Conservation (phyloP, 2,888 invertebrate species). For the Geotrupes spiniger region DNA sequence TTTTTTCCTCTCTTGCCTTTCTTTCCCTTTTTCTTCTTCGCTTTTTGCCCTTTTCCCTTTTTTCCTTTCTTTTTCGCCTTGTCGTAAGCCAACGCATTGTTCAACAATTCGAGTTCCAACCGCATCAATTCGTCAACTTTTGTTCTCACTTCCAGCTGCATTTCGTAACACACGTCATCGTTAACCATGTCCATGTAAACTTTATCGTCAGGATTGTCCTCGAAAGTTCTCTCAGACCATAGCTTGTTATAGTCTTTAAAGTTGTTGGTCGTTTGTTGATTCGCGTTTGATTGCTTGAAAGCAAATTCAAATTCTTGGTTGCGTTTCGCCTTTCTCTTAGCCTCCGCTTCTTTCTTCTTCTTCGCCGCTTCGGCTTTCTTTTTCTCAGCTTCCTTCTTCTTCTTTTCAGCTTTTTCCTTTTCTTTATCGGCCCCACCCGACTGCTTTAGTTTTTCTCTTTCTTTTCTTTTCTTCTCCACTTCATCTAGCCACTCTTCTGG, state of each 20-base stretch:
- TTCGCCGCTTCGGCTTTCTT: constrained; percentile 47
- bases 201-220: constrained; percentile 58
- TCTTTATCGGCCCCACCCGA: constrained; percentile 24
- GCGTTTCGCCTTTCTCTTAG: constrained; percentile 22
- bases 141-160: constrained; percentile 64
- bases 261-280: constrained; percentile 47
- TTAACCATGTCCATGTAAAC: constrained; percentile 64
- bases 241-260: constrained; percentile 51
- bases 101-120: constrained; percentile 31
- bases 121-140: constrained; percentile 68
- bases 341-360: constrained; percentile 31
- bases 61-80: constrained; percentile 25
- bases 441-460: constrained; percentile 35
- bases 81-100: constrained; percentile 27
- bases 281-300: constrained; percentile 42
- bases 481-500: constrained; percentile 58
- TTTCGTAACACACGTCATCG: constrained; percentile 62
- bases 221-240: constrained; percentile 53
- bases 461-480: constrained; percentile 37
- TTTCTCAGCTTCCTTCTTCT: constrained; percentile 41
- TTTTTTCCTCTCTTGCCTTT: constrained; percentile 38
- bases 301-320: constrained; percentile 29
- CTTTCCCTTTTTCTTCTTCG: constrained; percentile 37
- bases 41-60: constrained; percentile 38
- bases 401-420: constrained; percentile 31